phyloP scores from a whole-genome alignment of 2,888 invertebrate genomes.

The Drosophila paramelanica region DNA sequence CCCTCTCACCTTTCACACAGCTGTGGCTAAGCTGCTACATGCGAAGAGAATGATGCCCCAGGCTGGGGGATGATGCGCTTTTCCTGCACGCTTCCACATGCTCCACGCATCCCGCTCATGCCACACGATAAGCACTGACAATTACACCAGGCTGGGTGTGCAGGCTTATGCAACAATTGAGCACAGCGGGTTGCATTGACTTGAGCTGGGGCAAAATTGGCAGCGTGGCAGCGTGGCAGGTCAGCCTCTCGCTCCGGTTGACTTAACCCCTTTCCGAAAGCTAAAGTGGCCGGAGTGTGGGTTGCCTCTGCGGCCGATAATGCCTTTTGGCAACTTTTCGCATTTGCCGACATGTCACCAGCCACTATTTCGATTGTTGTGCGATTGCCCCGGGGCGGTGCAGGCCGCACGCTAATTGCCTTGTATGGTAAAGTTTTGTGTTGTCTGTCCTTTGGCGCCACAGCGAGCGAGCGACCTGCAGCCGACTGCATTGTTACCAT shows the following conservation, averaged over 20 bases:
- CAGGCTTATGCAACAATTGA: conserved; percentile 61
- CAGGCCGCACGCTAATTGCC: conserved; percentile 62
- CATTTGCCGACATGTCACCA: conserved; percentile 62
- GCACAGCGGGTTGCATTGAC: conserved; percentile 33
- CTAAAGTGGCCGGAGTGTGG: not conserved
- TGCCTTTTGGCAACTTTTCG: conserved; percentile 63
- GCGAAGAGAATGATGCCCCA: not conserved
- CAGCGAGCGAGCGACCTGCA: conserved; percentile 33
- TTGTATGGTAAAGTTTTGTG: conserved; percentile 49
- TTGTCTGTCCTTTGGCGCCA: conserved; percentile 42
- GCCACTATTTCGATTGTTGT: conserved; percentile 50
- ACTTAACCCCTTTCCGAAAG: conserved; percentile 24
- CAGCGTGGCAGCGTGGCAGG: conserved; percentile 19
- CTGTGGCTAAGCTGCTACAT: not conserved
- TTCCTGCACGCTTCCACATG: conserved; percentile 6
- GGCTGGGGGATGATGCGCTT: conserved; percentile 7
- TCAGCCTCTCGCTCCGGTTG: conserved; percentile 32
- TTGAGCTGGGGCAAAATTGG: conserved; percentile 16
- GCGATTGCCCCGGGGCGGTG: conserved; percentile 13
- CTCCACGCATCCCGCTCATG: too few relatives aligned
- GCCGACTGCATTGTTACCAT: conserved; percentile 33
- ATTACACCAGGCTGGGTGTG: conserved; percentile 1
- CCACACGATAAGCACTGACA: not conserved
- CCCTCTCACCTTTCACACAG: not conserved
- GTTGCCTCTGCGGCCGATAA: conserved; percentile 31